These are phyloP conservation scores for Typhlomys cinereus DNA, from an alignment of 2,113 vertebrate species.

Conservation along the genomic window DNA sequence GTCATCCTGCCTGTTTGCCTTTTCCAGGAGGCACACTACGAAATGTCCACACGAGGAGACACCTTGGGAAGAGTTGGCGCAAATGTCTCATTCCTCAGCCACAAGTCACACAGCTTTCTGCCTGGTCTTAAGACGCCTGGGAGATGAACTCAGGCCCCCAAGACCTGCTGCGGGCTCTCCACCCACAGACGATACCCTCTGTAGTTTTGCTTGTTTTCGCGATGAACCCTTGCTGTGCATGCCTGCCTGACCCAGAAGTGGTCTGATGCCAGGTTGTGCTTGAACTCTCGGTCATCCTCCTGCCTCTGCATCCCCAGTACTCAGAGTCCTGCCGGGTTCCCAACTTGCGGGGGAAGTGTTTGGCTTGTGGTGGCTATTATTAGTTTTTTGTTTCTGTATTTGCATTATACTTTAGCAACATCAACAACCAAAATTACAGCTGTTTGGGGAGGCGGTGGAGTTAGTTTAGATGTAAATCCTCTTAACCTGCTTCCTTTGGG, in stretches of 20 bases:
- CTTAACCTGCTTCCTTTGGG: constrained; percentile 31
- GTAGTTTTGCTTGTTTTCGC: neutral
- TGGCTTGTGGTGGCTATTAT: neutral
- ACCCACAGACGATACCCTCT: neutral
- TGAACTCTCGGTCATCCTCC: neutral
- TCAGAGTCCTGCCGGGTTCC: neutral
- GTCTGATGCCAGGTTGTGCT: neutral
- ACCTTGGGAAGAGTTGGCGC: neutral
- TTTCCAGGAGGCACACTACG: neutral
- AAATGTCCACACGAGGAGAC: neutral
- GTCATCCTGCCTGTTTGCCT: too few relatives aligned
- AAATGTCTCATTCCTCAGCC: neutral
- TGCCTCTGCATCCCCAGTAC: neutral
- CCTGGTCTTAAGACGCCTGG: neutral
- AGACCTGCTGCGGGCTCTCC: neutral
- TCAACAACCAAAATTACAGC: neutral
- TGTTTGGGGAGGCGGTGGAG: neutral
- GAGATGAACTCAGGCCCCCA: neutral
- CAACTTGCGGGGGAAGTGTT: too few relatives aligned
- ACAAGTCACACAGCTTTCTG: neutral
- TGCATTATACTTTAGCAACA: neutral
- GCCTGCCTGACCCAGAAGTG: neutral
- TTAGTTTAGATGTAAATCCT: neutral
- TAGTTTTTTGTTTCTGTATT: neutral
- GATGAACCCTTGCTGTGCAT: too few relatives aligned